Percentiles rank a stretch among this genome's conserved stretches.
Evolutionary conservation across 2,797 vertebrate species (phyloP).

Genomic region (Cygnus olor): DNA sequence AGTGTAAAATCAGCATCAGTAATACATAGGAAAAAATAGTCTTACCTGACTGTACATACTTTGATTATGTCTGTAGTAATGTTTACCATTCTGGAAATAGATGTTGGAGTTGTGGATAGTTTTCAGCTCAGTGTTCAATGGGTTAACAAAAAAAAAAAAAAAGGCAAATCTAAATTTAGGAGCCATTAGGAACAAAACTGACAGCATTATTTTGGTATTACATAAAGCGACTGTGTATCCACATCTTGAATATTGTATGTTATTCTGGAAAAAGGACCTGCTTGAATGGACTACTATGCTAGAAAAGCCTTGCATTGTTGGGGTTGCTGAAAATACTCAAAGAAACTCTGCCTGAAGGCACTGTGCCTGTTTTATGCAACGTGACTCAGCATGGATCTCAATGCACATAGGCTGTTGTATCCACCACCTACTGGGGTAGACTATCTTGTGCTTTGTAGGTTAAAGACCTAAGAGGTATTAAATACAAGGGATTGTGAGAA

Average conservation of each 20-base stretch:
- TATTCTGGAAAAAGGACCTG: not conserved
- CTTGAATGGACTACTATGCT: not conserved
- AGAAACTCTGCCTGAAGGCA: not conserved
- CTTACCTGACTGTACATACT: not conserved
- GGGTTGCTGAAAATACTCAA: not conserved
- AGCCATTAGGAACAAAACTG: not conserved
- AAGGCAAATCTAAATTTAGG: not conserved
- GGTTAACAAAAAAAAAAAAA: not conserved
- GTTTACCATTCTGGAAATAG: not conserved
- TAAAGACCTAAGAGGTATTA: not conserved
- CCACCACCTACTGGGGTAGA: not conserved
- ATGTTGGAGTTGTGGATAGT: not conserved
- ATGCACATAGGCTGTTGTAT: not conserved
- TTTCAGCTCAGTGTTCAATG: not conserved
- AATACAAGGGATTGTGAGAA: not conserved
- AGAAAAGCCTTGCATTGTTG: not conserved
- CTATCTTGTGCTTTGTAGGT: not conserved
- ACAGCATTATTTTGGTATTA: not conserved
- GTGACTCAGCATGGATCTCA: fast-evolving
- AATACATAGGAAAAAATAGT: not conserved
- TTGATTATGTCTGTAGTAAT: fast-evolving
- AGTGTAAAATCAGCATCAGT: not conserved
- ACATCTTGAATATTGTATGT: not conserved
- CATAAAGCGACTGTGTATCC: fast-evolving
- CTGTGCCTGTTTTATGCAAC: fast-evolving